Evolutionary conservation across 2,888 invertebrate species (phyloP).

Genomic region (Tetragonisca angustula): DNA sequence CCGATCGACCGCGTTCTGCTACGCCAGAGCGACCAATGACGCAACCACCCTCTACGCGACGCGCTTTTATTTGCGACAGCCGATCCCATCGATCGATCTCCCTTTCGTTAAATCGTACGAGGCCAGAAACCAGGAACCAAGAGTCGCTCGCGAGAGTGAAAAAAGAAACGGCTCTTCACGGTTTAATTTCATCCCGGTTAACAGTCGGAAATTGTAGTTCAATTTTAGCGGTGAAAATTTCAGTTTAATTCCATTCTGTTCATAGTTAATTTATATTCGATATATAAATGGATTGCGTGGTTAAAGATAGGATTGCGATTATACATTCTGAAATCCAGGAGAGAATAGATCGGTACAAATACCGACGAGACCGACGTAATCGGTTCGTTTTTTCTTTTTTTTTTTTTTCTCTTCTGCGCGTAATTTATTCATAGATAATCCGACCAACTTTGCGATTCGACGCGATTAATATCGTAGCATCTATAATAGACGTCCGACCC

Average conservation of each 20-base stretch:
- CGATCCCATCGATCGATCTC: slow-evolving; percentile 4
- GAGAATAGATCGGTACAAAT: neutral
- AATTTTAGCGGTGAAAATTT: too few relatives aligned
- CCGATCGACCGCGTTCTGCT: slow-evolving; percentile 49
- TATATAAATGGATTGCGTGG: too few relatives aligned
- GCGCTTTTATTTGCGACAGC: neutral
- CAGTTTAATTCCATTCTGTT: too few relatives aligned
- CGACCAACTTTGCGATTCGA: neutral
- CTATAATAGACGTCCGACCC: neutral
- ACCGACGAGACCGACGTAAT: neutral
- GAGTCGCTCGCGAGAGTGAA: too few relatives aligned
- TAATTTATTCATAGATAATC: slow-evolving; percentile 12
- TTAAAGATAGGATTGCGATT: too few relatives aligned
- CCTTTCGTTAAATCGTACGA: neutral
- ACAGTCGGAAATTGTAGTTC: too few relatives aligned
- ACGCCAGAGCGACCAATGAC: slow-evolving; percentile 45
- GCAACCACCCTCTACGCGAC: slow-evolving; percentile 23
- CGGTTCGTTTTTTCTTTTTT: neutral
- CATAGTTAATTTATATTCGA: too few relatives aligned
- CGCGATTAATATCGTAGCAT: neutral
- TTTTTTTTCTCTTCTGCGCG: too few relatives aligned
- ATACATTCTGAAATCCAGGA: too few relatives aligned
- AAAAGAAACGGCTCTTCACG: too few relatives aligned
- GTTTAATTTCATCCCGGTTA: too few relatives aligned
- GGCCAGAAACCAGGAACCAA: too few relatives aligned